A percentile compares a stretch with the other conserved stretches of the same genome.
These are phyloP conservation scores for Phycodurus eques DNA, from an alignment of 2,113 vertebrate genomes.

Conservation along the genomic window DNA sequence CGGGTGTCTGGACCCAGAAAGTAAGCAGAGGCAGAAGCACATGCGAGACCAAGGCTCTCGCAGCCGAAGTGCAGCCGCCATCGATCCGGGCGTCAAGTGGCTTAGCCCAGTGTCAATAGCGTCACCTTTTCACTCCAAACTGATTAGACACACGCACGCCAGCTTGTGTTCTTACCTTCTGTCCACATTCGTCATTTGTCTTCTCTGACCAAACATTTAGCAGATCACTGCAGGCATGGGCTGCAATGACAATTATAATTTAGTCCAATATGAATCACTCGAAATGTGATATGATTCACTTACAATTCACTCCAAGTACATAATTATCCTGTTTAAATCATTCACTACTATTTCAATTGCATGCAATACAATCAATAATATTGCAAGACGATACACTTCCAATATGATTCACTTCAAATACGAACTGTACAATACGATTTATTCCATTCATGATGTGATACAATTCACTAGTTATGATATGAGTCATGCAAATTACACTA, in stretches of 20 bases:
- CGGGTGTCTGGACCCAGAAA: slow-evolving; percentile 20
- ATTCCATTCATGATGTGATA: too few species aligned
- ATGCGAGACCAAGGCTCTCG: slow-evolving; percentile 24
- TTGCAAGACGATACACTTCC: too few species aligned
- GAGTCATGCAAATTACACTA: too few species aligned
- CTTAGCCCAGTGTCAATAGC: slow-evolving; percentile 68
- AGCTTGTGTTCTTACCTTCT: neutral
- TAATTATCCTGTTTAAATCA: neutral
- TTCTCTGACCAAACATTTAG: neutral
- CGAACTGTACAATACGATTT: too few species aligned
- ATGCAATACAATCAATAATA: too few species aligned
- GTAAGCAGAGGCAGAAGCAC: slow-evolving; percentile 17
- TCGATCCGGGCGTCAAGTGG: slow-evolving; percentile 66
- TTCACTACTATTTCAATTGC: neutral
- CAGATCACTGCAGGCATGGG: neutral
- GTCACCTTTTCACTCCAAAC: slow-evolving; percentile 47
- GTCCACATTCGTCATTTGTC: neutral
- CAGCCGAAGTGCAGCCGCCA: slow-evolving; percentile 55
- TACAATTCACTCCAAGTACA: neutral
- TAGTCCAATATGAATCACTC: neutral
- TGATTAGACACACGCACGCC: slow-evolving; percentile 32
- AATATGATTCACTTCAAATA: too few species aligned
- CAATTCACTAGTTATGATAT: too few species aligned
- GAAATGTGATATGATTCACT: neutral
- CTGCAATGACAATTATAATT: neutral